Evolutionary conservation across 2,113 vertebrate genomes (phyloP), one percentile per base, ranked within the genome.

Genomic region (Columbina picui): DNA sequence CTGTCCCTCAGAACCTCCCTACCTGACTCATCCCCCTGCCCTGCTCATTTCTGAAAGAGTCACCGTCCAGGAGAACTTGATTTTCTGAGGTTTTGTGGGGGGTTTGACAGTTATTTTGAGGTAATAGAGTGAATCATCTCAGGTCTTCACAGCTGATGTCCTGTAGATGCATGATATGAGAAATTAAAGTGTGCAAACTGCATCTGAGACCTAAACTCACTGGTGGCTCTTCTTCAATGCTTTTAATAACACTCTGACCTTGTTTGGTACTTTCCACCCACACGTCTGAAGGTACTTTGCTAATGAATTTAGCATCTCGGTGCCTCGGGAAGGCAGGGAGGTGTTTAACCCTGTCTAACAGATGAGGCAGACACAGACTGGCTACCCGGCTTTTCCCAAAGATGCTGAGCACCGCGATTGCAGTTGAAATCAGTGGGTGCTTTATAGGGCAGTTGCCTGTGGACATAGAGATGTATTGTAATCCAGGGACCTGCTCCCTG

Each of bases 191-290:
- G 36, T 29, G 14, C 65, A 38, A 87, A 32, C 53, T 26, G 49
- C 61, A 27, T 18, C n/a, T 10, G 84, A 70, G 89, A 50, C 65
- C 26, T 45, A 53, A 80, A 92, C 70, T 81, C 79, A 15, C 76
- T 27, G 23, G 39, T 89, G 81, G 45, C 53, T 92, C 65, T 39
- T 84, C 36, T 49, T 59, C 36, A 12, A 53, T 16, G 52, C 56
- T 87, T 56, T 63, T 29, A 84, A 76, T 8, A 95, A 39, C 11
- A 0, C 43, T 49, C 76, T 93, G 85, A 88, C 94, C 92, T 94
- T 6, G 82, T 60, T 78, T 88, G 92, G 90, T 95, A 5, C 85
- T 84, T 96, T 60, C 93, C 93, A 60, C 93, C 96, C 83, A 93
- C 96, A 30, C 4, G 76, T 92, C 93, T 95, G 87, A 71, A 21